phyloP scores from a whole-genome alignment of 1,140 invertebrate species.

The Hylyphantes graminicola region DNA sequence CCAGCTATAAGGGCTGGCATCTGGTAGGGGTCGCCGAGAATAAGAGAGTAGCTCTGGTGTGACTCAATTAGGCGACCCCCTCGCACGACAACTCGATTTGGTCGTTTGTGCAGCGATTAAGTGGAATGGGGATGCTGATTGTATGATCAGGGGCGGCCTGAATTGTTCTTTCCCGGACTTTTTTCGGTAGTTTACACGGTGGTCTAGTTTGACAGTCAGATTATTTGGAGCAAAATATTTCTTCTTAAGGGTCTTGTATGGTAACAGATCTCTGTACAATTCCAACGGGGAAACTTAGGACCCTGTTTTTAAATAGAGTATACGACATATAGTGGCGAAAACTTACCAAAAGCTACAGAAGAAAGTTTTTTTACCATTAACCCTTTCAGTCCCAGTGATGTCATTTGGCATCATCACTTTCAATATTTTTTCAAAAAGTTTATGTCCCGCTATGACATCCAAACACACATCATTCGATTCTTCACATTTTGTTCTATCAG shows the following conservation, averaged over 20 bases:
- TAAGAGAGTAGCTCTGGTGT: background rate
- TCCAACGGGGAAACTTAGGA: background rate
- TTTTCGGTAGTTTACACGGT: background rate
- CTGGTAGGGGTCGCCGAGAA: background rate
- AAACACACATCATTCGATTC: too few relatives aligned
- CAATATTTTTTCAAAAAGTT: too few relatives aligned
- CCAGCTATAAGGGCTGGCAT: too few relatives aligned
- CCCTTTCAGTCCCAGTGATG: too few relatives aligned
- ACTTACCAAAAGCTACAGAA: too few relatives aligned
- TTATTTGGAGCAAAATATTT: too few relatives aligned
- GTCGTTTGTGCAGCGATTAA: slow-evolving; percentile 47
- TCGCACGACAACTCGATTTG: slow-evolving; percentile 38
- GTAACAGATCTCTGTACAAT: background rate
- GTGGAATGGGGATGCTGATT: slow-evolving; percentile 23
- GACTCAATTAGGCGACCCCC: slow-evolving; percentile 12
- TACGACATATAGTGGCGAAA: too few relatives aligned
- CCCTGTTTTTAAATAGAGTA: background rate
- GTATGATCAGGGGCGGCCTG: slow-evolving; percentile 13
- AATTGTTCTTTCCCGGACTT: background rate
- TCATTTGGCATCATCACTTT: too few relatives aligned
- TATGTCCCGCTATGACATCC: too few relatives aligned
- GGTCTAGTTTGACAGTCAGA: background rate
- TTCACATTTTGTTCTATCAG: too few relatives aligned
- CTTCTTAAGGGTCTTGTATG: background rate
- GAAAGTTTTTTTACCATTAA: too few relatives aligned